phyloP scores from a whole-genome alignment of 2,797 vertebrate species.

The Orientallactaga sibirica region DNA sequence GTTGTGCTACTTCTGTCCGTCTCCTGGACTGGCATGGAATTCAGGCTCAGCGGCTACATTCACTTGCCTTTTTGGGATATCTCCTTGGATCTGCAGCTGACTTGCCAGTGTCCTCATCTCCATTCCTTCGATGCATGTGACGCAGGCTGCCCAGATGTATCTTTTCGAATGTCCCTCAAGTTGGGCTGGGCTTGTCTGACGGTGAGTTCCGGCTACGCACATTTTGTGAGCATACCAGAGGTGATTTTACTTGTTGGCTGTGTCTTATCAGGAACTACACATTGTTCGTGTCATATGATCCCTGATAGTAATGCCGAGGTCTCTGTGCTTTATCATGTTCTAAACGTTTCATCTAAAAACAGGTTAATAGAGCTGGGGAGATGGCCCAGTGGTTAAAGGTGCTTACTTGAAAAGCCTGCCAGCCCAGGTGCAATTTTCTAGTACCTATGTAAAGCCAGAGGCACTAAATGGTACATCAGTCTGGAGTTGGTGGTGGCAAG shows the following conservation, averaged over 20 bases:
- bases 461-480: too few relatives aligned
- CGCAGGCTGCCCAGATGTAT: background rate
- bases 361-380: too few relatives aligned
- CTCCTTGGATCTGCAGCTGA: background rate
- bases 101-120: background rate
- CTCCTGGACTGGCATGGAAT: background rate
- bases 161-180: background rate
- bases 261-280: background rate
- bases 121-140: background rate
- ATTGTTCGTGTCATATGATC: background rate
- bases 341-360: slow-evolving; percentile 33
- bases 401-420: too few relatives aligned
- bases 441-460: too few relatives aligned
- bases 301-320: background rate
- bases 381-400: too few relatives aligned
- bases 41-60: background rate
- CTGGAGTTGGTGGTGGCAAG: too few relatives aligned
- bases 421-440: too few relatives aligned
- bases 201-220: background rate
- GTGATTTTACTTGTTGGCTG: background rate
- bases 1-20: background rate
- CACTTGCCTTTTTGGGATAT: background rate
- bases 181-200: background rate
- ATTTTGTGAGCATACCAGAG: slow-evolving; percentile 15
- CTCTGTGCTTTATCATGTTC: background rate